These are phyloP conservation scores for Herminia tarsipennalis DNA, from an alignment of 2,888 invertebrate genomes.

Conservation along the genomic window DNA sequence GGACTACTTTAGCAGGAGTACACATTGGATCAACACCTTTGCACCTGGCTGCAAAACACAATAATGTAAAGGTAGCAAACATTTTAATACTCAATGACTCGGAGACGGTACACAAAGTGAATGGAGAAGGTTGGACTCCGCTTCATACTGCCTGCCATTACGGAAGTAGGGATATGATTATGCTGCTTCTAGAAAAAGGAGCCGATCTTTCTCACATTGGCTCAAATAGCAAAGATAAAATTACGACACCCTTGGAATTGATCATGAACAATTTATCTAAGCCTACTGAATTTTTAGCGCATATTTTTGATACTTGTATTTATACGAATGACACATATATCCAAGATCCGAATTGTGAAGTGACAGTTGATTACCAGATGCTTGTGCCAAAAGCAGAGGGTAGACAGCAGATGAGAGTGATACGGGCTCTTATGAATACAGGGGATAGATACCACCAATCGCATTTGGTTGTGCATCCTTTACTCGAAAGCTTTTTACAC, in stretches of 20 bases:
- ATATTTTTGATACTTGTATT: slow-evolving; percentile 74
- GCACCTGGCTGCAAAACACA: slow-evolving; percentile 66
- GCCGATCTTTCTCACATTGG: slow-evolving; percentile 48
- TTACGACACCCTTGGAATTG: slow-evolving; percentile 71
- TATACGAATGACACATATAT: slow-evolving; percentile 63
- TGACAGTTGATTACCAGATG: slow-evolving; percentile 71
- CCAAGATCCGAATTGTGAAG: slow-evolving; percentile 54
- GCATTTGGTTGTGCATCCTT: slow-evolving; percentile 76
- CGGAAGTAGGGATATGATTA: slow-evolving; percentile 78
- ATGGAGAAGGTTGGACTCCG: slow-evolving; percentile 35
- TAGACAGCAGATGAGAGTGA: slow-evolving; percentile 73
- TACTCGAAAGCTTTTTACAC: slow-evolving; percentile 80
- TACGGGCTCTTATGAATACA: slow-evolving; percentile 73
- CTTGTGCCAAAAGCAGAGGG: slow-evolving; percentile 54
- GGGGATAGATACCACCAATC: slow-evolving; percentile 69
- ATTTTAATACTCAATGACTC: slow-evolving; percentile 58
- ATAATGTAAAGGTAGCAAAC: slow-evolving; percentile 58
- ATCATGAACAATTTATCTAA: slow-evolving; percentile 72
- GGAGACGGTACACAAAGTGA: slow-evolving; percentile 48
- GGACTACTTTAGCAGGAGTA: slow-evolving; percentile 19
- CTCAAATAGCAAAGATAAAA: slow-evolving; percentile 27
- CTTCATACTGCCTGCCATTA: slow-evolving; percentile 62
- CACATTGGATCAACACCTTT: slow-evolving; percentile 59
- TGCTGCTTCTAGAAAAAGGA: slow-evolving; percentile 59
- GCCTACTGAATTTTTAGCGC: slow-evolving; percentile 74